Evolutionary conservation across 2,113 vertebrate species (phyloP).

Genomic region (Chloropsis cyanopogon): DNA sequence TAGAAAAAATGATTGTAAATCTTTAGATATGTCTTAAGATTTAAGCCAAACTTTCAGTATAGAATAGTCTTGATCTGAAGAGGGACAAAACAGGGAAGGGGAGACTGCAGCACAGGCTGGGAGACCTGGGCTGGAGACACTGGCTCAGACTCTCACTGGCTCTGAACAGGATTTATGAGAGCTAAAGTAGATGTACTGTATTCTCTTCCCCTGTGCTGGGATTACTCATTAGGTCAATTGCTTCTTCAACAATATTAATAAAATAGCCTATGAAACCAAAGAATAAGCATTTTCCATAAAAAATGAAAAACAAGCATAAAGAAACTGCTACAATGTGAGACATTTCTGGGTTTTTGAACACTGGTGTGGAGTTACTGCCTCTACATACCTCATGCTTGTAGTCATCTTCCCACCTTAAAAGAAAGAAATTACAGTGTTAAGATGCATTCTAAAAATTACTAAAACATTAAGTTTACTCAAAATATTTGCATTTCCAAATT

Average conservation of each 20-base stretch:
- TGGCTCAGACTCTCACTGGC: not conserved
- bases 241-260: not conserved
- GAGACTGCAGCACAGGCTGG: not conserved
- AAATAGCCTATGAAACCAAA: not conserved
- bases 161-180: not conserved
- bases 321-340: not conserved
- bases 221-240: not conserved
- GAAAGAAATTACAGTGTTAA: not conserved
- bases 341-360: not conserved
- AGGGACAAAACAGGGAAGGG: not conserved
- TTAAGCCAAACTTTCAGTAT: not conserved
- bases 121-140: not conserved
- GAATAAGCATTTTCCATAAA: not conserved
- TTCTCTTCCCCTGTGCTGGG: not conserved
- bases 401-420: constrained; percentile 41
- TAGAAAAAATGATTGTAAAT: not conserved
- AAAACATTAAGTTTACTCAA: not conserved
- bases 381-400: constrained; percentile 46
- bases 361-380: not conserved
- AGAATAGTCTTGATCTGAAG: not conserved
- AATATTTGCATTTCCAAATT: not conserved
- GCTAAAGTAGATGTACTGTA: not conserved
- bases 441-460: not conserved
- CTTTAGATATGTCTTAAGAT: not conserved
- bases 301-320: not conserved